phyloP scores from a whole-genome alignment of 2,113 vertebrate species.

The western clawed frog (Xenopus tropicalis) region DNA sequence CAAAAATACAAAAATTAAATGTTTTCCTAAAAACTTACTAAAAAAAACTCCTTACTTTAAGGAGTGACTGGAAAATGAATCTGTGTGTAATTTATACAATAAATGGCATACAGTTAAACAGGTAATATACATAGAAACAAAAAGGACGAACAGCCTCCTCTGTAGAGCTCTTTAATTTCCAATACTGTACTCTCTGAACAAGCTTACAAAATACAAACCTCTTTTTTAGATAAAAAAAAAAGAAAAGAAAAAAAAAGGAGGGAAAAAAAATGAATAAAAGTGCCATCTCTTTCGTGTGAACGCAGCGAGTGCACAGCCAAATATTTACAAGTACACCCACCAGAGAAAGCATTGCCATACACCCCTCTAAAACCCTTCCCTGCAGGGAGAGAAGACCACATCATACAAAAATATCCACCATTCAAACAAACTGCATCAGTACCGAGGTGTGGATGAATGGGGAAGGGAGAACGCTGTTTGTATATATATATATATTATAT shows the following conservation, averaged over 20 bases:
- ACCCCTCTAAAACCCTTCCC: slow-evolving; percentile 19
- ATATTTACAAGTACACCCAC: slow-evolving; percentile 65
- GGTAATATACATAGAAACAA: slow-evolving; percentile 95
- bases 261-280: slow-evolving; percentile 67
- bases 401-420: slow-evolving; percentile 68
- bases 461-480: slow-evolving; percentile 8
- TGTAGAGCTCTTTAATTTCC: slow-evolving; percentile 76
- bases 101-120: slow-evolving; percentile 93
- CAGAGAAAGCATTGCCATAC: slow-evolving; percentile 62
- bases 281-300: slow-evolving; percentile 67
- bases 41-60: slow-evolving; percentile 92
- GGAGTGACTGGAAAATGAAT: slow-evolving; percentile 90
- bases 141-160: slow-evolving; percentile 82
- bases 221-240: slow-evolving; percentile 57
- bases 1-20: slow-evolving; percentile 97
- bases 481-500: slow-evolving; percentile 3
- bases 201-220: slow-evolving; percentile 82
- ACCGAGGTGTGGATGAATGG: slow-evolving; percentile 30
- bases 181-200: slow-evolving; percentile 81
- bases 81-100: slow-evolving; percentile 94
- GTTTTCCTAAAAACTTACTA: slow-evolving; percentile 72
- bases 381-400: slow-evolving; percentile 55
- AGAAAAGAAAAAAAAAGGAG: slow-evolving; percentile 52
- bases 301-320: slow-evolving; percentile 71
- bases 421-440: slow-evolving; percentile 60